Conservation (phyloP, 2,113 vertebrate species). For the Zootoca vivipara region DNA sequence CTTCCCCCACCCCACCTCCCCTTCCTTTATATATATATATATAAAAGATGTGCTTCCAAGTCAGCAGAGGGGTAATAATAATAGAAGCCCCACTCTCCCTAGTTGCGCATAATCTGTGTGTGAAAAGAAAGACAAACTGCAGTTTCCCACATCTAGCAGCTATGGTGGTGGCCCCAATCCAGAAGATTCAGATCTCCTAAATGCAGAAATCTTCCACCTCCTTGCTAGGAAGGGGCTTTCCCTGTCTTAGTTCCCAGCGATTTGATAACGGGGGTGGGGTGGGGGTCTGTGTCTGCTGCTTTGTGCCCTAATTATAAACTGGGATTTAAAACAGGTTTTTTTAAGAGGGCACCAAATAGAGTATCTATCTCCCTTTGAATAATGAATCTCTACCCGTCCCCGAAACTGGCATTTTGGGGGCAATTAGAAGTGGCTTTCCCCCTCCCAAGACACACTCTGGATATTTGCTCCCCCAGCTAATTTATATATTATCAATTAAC, state of each 20-base stretch:
- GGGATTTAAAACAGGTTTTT: no score
- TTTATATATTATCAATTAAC: not conserved
- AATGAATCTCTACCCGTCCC: no score
- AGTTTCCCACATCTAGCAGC: no score
- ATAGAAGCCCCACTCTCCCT: not conserved
- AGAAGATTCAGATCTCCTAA: not conserved
- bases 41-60: not conserved
- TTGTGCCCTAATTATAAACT: not conserved
- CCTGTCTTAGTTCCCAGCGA: not conserved
- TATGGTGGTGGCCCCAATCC: not conserved
- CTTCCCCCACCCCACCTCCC: not conserved
- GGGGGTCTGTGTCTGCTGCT: no score
- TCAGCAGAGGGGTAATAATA: no score
- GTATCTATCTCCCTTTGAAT: no score
- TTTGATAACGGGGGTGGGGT: not conserved
- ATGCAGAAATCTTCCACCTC: no score
- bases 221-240: not conserved
- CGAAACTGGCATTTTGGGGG: not conserved
- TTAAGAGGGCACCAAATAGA: not conserved
- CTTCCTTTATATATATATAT: not conserved
- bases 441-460: not conserved
- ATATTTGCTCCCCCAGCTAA: not conserved
- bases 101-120: not conserved
- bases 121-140: no score
- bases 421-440: no score